phyloP scores from a whole-genome alignment of 2,797 vertebrate genomes.

The Agapornis canus region DNA sequence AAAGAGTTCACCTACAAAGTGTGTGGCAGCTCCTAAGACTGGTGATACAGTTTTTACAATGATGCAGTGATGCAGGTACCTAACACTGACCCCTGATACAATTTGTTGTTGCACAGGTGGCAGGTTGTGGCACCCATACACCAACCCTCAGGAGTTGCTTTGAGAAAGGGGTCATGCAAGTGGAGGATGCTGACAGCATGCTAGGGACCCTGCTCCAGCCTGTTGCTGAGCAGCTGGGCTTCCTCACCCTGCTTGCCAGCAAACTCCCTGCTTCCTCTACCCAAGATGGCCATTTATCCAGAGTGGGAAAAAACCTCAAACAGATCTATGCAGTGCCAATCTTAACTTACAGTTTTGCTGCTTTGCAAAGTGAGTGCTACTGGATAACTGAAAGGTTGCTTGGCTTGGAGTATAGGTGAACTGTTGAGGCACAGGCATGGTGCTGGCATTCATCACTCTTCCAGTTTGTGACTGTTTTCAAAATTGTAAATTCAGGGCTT shows the following conservation, averaged over 20 bases:
- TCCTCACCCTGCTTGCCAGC: background rate
- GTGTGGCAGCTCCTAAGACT: rapidly evolving
- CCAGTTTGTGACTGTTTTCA: background rate
- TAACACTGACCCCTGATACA: rapidly evolving
- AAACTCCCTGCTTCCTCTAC: background rate
- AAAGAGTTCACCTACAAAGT: background rate
- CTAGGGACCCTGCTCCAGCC: background rate
- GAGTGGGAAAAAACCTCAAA: background rate
- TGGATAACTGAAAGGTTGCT: background rate
- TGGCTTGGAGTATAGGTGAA: background rate
- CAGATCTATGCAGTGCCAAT: background rate
- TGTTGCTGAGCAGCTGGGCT: background rate
- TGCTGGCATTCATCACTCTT: background rate
- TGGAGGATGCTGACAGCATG: too few relatives aligned
- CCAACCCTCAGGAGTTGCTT: background rate
- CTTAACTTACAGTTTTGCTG: background rate
- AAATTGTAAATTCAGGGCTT: background rate
- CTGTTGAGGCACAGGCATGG: background rate
- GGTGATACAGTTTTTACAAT: background rate
- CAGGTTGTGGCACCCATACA: background rate
- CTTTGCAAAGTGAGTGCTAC: background rate
- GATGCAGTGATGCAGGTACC: background rate
- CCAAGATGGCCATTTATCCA: background rate
- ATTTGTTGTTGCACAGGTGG: background rate
- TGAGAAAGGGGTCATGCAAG: background rate